A percentile compares a stretch with the other conserved stretches of the same genome.
Conservation (phyloP, 2,113 vertebrate species). For the Hiodon alosoides region DNA sequence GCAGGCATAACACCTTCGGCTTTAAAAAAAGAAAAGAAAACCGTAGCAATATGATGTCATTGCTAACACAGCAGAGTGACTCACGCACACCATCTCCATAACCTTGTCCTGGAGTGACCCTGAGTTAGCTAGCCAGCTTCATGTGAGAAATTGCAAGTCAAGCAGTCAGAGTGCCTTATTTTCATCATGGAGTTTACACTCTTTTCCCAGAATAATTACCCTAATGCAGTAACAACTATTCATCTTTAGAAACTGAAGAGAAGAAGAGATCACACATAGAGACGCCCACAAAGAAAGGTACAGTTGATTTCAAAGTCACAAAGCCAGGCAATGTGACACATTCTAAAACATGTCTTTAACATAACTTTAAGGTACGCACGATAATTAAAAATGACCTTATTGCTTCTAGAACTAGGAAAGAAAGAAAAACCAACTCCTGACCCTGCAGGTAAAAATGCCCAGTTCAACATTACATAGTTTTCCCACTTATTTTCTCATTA, state of each 20-base stretch:
- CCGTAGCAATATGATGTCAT: too few relatives aligned
- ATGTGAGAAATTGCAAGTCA: too few relatives aligned
- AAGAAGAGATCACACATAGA: constrained; percentile 1
- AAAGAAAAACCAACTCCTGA: neutral
- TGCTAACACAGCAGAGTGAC: too few relatives aligned
- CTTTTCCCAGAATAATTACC: neutral
- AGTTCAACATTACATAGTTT: neutral
- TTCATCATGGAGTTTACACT: neutral
- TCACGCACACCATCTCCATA: too few relatives aligned
- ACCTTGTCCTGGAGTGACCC: too few relatives aligned
- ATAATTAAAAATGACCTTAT: neutral
- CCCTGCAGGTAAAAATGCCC: neutral
- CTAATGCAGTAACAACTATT: too few relatives aligned
- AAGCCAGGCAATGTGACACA: neutral
- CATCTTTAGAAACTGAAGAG: constrained; percentile 1
- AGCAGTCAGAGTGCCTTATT: neutral
- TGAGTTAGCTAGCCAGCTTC: too few relatives aligned
- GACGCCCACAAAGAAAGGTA: constrained; percentile 3
- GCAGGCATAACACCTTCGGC: too few relatives aligned
- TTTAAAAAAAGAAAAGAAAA: too few relatives aligned
- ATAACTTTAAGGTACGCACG: too few relatives aligned
- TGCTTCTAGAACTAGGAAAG: neutral
- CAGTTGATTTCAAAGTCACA: neutral
- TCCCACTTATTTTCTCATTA: too few relatives aligned
- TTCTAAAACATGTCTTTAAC: too few relatives aligned